Base-by-base conservation (phyloP, 2,797 vertebrate species). In the Coreius guichenoti region DNA sequence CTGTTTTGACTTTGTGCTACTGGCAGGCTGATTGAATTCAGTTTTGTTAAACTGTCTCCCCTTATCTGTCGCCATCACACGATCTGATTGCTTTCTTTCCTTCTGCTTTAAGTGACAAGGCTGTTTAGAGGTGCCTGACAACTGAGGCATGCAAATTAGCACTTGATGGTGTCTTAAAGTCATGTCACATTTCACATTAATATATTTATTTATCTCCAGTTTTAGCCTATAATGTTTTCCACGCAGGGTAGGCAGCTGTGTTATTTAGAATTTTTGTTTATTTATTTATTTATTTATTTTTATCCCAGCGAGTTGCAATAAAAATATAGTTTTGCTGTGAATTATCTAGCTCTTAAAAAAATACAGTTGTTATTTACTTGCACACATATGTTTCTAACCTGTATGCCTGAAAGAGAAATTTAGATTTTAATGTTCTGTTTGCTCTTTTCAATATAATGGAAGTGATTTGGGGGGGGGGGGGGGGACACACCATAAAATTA, bases 21-120 rank as follows among this genome's bases (percentile, higher is more conserved):
- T 88, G 93, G 92, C 92, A 91, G 86, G 90, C 90, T 93, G 92
- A 93, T 93, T 92, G 92, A 91, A 93, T 93, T 95, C 93, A 91
- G 84, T 90, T 94, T 94, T 93, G 94, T 93, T 92, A 91, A 93
- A 93, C 92, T 92, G 93, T 89, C 88, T 88, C 67, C 93, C 89
- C 90, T 93, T 93, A 94, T 94, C 92, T 85, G 91, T 92, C 89
- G 89, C 91, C 92, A 94, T 94, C 92, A 90, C 83, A 92, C 87
- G 89, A 93, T 89, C 90, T 89, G 88, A 89, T 93, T 92, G 90
- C 91, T 90, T 89, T 91, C 90, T 90, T 89, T 90, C 91, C 89
- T 87, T 90, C 89, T 91, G 87, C 54, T 87, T 89, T 92, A 92
- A 93, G 92, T 90, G 91, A 91, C 92, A 74, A 88, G 63, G 88